Conservation (phyloP, 2,888 invertebrate species). For the Allygus modestus region DNA sequence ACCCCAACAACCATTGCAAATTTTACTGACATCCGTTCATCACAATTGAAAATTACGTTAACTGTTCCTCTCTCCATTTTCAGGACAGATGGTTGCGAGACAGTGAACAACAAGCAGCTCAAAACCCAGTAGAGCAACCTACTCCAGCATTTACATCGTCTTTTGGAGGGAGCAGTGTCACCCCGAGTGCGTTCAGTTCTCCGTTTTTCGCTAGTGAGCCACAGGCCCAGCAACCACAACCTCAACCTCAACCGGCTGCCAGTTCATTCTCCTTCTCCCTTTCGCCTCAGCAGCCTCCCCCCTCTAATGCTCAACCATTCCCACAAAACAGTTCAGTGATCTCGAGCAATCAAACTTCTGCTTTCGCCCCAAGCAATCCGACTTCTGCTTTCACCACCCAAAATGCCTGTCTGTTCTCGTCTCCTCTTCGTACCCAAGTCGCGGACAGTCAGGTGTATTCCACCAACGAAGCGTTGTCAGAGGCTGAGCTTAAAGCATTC, state of each 20-base stretch:
- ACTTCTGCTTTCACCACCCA: conserved; percentile 7
- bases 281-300: neutral
- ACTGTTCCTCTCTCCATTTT: no score
- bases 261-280: conserved; percentile 22
- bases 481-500: conserved; percentile 26
- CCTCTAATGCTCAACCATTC: neutral
- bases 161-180: neutral
- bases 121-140: neutral
- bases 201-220: neutral
- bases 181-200: neutral
- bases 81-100: conserved; percentile 31
- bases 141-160: neutral
- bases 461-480: neutral
- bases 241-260: neutral
- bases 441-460: conserved; percentile 14
- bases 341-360: neutral
- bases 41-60: no score
- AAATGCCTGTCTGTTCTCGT: neutral
- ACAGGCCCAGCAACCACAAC: neutral
- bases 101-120: neutral
- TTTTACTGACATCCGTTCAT: no score
- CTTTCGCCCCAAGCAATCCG: neutral
- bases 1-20: no score
- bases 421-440: neutral
- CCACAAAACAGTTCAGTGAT: neutral